Evolutionary conservation across 1,140 invertebrate genomes (phyloP).

Genomic region (Neodiprion virginianus): DNA sequence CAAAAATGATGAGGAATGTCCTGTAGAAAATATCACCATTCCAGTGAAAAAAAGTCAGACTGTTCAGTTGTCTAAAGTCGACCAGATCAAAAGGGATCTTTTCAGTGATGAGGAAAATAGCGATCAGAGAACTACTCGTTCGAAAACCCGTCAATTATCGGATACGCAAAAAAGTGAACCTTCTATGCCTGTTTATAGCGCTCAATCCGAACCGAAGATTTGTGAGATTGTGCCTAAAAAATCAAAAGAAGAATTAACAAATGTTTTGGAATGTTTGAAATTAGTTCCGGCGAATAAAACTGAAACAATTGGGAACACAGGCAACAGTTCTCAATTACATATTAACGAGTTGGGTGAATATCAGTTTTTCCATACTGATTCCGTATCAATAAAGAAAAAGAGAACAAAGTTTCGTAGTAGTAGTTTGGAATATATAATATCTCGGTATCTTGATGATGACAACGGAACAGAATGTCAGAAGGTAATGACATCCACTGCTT

Average conservation of each 20-base stretch:
- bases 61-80: conserved; percentile 44
- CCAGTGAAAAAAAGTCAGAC: conserved; percentile 28
- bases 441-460: conserved; percentile 33
- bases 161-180: conserved; percentile 27
- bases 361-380: conserved; percentile 49
- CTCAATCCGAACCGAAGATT: background rate
- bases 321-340: conserved; percentile 9
- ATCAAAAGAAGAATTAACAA: conserved; percentile 38
- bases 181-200: background rate
- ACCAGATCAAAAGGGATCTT: conserved; percentile 54
- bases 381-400: conserved; percentile 35
- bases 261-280: conserved; percentile 51
- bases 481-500: conserved; percentile 35
- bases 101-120: conserved; percentile 54
- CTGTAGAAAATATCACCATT: background rate
- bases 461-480: conserved; percentile 28
- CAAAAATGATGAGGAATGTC: background rate
- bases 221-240: background rate
- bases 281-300: conserved; percentile 50
- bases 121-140: conserved; percentile 43
- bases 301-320: background rate
- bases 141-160: conserved; percentile 27
- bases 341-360: conserved; percentile 24
- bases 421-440: conserved; percentile 39
- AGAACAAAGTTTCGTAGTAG: conserved; percentile 40